Base-by-base conservation (phyloP, 2,113 vertebrate species). In the Seriola rivoliana region DNA sequence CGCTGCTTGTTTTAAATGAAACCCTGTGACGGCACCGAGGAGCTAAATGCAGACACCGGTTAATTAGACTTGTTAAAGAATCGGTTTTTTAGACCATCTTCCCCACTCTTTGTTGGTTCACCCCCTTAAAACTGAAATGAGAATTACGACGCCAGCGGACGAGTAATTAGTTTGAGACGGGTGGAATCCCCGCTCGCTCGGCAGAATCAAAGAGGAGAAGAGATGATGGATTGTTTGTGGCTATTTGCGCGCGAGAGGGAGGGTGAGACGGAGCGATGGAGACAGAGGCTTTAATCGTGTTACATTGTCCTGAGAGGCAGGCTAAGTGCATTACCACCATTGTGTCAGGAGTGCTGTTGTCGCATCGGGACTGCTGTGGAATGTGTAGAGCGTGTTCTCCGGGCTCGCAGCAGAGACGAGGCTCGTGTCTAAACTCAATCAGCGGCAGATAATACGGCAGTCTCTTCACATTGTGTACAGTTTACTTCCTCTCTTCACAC, bases 121-220 rank as follows among this genome's bases (percentile, higher is more conserved):
- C 17, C 73, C 81, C 67, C 29, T 29, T 84, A 52, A 83, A 89
- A 89, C 72, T 86, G 88, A 91, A 91, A 90, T 78, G 77, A 91
- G 80, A 80, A 80, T 80, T 71, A 85, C 87, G 85, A 89, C 74
- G 71, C 58, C 0, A 48, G 73, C 82, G 64, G 75, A 87, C 75
- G 80, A 89, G 89, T 91, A 93, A 93, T 93, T 93, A 90, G 88
- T 89, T 84, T 40, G 78, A 90, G 87, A 82, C 59, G 62, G 84
- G 80, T 65, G 78, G 85, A 79, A 88, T 91, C 89, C 87, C 89
- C 32, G 17, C 78, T 88, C 40, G 69, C 80, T 90, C 81, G 85
- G 75, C 64, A 10, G 69, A 87, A 88, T 89, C 80, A 90, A 81
- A 88, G 85, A 86, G 66, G 58, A 81, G 71, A 69, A 82, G 68